phyloP scores from a whole-genome alignment of 2,797 vertebrate species.

The Melanotaenia nigrans region DNA sequence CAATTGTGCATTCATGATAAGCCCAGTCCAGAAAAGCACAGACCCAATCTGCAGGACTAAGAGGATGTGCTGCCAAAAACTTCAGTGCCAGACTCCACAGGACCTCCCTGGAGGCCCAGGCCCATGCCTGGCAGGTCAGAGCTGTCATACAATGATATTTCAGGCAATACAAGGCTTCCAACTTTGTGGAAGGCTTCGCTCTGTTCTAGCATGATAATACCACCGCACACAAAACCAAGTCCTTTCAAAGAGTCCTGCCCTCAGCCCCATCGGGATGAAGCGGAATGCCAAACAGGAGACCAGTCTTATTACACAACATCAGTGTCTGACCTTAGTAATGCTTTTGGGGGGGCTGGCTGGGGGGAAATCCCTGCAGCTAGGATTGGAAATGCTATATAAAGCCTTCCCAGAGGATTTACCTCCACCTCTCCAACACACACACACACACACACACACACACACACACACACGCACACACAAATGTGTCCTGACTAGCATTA shows the following conservation, averaged over 20 bases:
- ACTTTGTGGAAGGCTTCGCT: background rate
- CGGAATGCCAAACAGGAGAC: background rate
- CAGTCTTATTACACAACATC: background rate
- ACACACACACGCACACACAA: too few relatives aligned
- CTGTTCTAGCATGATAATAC: background rate
- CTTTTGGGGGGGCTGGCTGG: background rate
- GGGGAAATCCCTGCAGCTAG: background rate
- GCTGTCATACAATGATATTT: conserved; percentile 2
- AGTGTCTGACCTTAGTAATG: background rate
- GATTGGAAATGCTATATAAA: background rate
- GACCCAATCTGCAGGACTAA: background rate
- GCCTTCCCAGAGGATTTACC: background rate
- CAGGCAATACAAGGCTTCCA: background rate
- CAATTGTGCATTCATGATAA: background rate
- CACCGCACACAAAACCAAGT: background rate
- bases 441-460: too few relatives aligned
- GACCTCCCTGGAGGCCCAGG: background rate
- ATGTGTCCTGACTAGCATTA: background rate
- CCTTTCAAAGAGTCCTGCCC: background rate
- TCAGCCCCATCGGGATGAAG: background rate
- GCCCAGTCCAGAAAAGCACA: background rate
- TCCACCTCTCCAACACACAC: too few relatives aligned
- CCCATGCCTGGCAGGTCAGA: background rate
- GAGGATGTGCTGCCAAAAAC: background rate
- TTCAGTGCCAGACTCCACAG: background rate